Evolutionary conservation across 1,140 invertebrate species (phyloP), one percentile per base, ranked within the genome.

Genomic region (Tribolium castaneum): DNA sequence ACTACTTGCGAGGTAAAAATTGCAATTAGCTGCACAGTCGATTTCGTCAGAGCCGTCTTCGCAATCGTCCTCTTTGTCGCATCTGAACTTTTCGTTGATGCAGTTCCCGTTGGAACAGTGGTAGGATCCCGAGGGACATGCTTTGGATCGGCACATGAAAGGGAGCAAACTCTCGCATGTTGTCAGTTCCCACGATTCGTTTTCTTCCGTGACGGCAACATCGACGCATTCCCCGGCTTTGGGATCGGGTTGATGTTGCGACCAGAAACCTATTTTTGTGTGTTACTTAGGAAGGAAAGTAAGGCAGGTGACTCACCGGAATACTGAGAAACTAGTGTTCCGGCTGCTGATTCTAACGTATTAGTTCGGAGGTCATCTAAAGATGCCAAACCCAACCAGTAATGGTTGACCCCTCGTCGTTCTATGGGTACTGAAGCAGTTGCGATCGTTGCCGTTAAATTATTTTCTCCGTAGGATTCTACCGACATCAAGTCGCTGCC

Each of bases 71-170:
- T 96, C 93, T 84, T 95, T 96, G 87, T 98, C 96, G 86, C 96
- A 98, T 86, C 92, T 92, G 88, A 97, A 98, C 56, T 93, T 94
- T 82, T 92, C 90, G 86, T 97, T 98, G 78, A 98, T 93, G 87
- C 97, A 98, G 86, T 91, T 92, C 51, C 96, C 96, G 86, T 98
- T 98, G 59, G 95, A 96, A 87, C 97, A 98, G 86, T 97, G 95
- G 87, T 95, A 94, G 30, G 95, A 94, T 85, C 95, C 94, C 93
- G 92, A 90, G 50, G 97, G 95, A 88, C 98, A 99, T n/a, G 97
- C 97, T 75, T 90, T 91, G 7, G 95, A 90, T 82, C 95, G 92
- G 86, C 98, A 99, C 91, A 99, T 95, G 87, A 98, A 99, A 22
- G 97, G 97, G 76, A 98, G 88, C 16, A 99, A 89, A 13, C 94